A percentile compares a stretch with the other conserved stretches of the same genome.
phyloP scores from a whole-genome alignment of 1,140 invertebrate species.

The Sminthurinus signatus region DNA sequence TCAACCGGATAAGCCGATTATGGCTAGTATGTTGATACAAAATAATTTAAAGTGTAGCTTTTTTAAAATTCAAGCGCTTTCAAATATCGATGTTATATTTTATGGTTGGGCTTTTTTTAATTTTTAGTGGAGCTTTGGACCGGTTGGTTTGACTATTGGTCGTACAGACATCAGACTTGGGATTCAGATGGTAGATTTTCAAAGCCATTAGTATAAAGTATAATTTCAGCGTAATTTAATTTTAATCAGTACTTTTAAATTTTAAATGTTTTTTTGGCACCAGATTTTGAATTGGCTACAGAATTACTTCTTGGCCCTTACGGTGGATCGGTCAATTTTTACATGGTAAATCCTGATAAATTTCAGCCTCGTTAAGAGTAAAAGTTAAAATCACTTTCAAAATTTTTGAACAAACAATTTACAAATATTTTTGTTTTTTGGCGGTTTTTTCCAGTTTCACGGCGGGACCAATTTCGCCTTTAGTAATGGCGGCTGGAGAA shows the following conservation, averaged over 20 bases:
- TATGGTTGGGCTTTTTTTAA: too few species aligned
- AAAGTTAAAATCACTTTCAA: too few species aligned
- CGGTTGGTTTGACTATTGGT: conserved; percentile 46
- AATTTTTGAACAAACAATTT: too few species aligned
- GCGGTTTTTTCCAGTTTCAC: too few species aligned
- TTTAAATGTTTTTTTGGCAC: background rate
- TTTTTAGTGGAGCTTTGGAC: conserved; percentile 10
- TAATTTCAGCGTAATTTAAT: background rate
- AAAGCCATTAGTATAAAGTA: too few species aligned
- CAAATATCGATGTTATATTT: too few species aligned
- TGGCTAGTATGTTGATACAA: conserved; percentile 46
- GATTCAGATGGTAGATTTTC: background rate
- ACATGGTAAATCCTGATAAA: too few species aligned
- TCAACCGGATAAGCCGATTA: conserved; percentile 36
- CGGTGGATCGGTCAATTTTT: conserved; percentile 48
- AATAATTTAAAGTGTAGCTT: too few species aligned
- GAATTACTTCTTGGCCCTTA: conserved; percentile 42
- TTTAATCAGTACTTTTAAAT: background rate
- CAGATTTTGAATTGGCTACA: conserved; percentile 18
- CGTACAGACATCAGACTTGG: background rate
- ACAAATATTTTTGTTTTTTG: too few species aligned
- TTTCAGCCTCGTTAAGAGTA: too few species aligned
- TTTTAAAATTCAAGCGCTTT: too few species aligned
- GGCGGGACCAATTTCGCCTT: conserved; percentile 56
- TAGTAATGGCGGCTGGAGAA: conserved; percentile 54